These are phyloP conservation scores for Ctenomys sociabilis DNA, from an alignment of 2,113 vertebrate genomes.

Conservation along the genomic window DNA sequence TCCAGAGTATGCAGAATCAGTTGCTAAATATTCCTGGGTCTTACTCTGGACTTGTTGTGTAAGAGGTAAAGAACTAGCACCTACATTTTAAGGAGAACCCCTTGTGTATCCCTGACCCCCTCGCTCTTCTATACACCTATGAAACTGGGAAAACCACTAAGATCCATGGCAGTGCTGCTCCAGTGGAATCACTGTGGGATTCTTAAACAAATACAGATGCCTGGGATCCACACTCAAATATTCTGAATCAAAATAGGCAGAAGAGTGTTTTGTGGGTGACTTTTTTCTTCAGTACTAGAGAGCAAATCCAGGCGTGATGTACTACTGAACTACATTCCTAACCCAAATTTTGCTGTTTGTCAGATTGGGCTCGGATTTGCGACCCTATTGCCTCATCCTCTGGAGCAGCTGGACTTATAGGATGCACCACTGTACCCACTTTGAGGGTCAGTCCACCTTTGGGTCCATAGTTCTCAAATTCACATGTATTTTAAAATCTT, in stretches of 20 bases:
- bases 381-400: background rate
- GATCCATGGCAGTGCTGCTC: background rate
- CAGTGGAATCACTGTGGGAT: background rate
- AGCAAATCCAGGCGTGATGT: background rate
- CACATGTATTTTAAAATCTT: background rate
- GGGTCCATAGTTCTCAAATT: background rate
- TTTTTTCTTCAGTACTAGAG: background rate
- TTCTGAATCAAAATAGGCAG: background rate
- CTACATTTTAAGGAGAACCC: background rate
- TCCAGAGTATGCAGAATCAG: background rate
- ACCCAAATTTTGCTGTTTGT: background rate
- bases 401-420: background rate
- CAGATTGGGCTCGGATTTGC: background rate
- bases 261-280: background rate
- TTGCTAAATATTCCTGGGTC: background rate
- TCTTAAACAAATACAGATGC: background rate
- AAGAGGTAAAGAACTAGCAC: background rate
- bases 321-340: background rate
- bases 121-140: background rate
- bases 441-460: background rate
- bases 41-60: background rate
- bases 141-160: background rate
- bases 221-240: background rate
- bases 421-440: background rate
- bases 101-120: background rate